Conservation (phyloP, 2,797 vertebrate species). For the Diglossa cyanea region DNA sequence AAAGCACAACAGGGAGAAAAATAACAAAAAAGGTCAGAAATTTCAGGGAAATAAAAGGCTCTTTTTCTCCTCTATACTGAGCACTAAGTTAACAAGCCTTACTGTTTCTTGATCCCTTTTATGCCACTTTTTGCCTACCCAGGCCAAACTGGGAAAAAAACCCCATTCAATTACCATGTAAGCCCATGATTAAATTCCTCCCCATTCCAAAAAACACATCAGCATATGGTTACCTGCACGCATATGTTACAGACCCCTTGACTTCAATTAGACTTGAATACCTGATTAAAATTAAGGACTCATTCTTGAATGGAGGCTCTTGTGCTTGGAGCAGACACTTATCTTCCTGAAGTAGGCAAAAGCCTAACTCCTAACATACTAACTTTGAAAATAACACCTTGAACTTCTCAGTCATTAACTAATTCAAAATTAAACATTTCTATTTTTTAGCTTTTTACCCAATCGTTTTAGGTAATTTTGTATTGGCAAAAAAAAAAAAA, state of each 20-base stretch:
- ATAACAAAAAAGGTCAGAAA: slow-evolving; percentile 53
- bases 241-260: background rate
- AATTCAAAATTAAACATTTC: background rate
- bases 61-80: background rate
- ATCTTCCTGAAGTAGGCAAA: background rate
- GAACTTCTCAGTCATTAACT: background rate
- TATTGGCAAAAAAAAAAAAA: background rate
- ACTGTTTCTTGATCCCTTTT: background rate
- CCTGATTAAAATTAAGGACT: slow-evolving; percentile 35
- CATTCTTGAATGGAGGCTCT: slow-evolving; percentile 29
- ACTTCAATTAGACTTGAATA: slow-evolving; percentile 48
- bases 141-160: accelerated
- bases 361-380: background rate
- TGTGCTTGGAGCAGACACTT: background rate
- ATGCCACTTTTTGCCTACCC: background rate
- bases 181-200: background rate
- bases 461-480: background rate
- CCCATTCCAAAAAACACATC: background rate
- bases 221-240: slow-evolving; percentile 18
- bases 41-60: slow-evolving; percentile 24
- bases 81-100: background rate
- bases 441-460: background rate
- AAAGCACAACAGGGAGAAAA: slow-evolving; percentile 36
- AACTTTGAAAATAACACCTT: background rate
- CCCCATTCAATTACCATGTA: background rate